Evolutionary conservation across 2,888 invertebrate genomes (phyloP).

Genomic region (Pteria penguin): DNA sequence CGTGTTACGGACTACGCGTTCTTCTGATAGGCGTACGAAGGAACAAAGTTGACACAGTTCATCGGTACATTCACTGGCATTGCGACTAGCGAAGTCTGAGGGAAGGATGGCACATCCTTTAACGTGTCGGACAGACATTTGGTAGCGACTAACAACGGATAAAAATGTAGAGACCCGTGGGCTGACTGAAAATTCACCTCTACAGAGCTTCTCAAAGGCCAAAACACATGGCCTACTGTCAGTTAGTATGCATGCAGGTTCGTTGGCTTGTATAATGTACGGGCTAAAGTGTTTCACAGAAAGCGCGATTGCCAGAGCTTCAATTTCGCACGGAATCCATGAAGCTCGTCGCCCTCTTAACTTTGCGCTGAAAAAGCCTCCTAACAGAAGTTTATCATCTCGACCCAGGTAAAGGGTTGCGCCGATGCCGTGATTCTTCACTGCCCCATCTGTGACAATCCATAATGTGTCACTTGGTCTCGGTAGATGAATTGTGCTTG

Average conservation of each 20-base stretch:
- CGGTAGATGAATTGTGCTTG: too few relatives aligned
- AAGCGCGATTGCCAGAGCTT: neutral
- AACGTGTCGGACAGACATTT: constrained; percentile 27
- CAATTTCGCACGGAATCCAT: neutral
- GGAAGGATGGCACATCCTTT: constrained; percentile 32
- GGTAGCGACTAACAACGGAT: constrained; percentile 22
- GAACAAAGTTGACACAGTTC: constrained; percentile 41
- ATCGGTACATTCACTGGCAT: constrained; percentile 40
- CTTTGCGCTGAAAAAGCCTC: neutral
- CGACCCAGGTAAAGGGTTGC: constrained; percentile 31
- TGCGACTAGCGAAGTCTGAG: constrained; percentile 43
- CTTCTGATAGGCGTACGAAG: constrained; percentile 24
- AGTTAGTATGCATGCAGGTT: neutral
- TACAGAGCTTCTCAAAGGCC: constrained; percentile 33
- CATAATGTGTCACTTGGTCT: too few relatives aligned
- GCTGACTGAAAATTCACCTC: neutral
- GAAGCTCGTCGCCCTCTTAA: neutral
- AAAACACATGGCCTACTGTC: neutral
- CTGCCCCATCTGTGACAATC: too few relatives aligned
- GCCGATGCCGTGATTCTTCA: too few relatives aligned
- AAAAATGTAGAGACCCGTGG: neutral
- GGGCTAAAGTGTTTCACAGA: neutral
- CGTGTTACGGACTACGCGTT: constrained; percentile 27
- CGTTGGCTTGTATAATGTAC: neutral
- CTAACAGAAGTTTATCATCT: neutral